Conservation (phyloP, 2,797 vertebrate genomes). For the Pseudochirops corinnae region DNA sequence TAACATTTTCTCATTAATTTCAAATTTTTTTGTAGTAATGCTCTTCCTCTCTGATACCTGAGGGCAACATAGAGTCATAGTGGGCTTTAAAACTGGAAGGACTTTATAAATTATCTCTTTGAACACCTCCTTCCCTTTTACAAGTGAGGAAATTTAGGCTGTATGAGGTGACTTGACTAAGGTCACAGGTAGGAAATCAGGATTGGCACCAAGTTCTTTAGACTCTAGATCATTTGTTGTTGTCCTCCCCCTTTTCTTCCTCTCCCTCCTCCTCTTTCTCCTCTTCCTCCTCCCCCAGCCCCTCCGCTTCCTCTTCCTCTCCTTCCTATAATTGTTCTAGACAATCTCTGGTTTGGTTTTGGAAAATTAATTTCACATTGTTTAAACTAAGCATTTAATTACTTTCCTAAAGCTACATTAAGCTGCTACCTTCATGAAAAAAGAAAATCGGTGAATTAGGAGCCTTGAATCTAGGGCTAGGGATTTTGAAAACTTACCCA, state of each 20-base stretch:
- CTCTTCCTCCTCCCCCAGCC: not conserved
- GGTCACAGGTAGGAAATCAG: not conserved
- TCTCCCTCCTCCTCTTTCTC: not conserved
- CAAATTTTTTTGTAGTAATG: constrained; percentile 38
- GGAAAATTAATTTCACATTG: not conserved
- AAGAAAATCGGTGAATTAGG: not conserved
- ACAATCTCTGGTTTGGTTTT: not conserved
- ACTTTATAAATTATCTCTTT: not conserved
- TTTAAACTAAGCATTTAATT: not conserved
- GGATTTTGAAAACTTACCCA: not conserved
- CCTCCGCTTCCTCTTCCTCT: not conserved
- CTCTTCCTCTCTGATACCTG: not conserved
- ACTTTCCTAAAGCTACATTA: not conserved
- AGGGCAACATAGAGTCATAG: not conserved
- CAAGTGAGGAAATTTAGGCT: not conserved
- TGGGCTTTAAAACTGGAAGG: not conserved
- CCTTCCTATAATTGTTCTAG: not conserved
- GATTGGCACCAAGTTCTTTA: not conserved
- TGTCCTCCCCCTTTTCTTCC: not conserved
- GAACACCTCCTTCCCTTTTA: not conserved
- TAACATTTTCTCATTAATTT: constrained; percentile 18
- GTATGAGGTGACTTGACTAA: not conserved
- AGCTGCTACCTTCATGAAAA: not conserved
- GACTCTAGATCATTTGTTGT: not conserved
- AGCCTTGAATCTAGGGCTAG: not conserved